Percentiles rank a stretch among this genome's conserved stretches.
Evolutionary conservation across 2,113 vertebrate species (phyloP).

Genomic region (Oplegnathus fasciatus): DNA sequence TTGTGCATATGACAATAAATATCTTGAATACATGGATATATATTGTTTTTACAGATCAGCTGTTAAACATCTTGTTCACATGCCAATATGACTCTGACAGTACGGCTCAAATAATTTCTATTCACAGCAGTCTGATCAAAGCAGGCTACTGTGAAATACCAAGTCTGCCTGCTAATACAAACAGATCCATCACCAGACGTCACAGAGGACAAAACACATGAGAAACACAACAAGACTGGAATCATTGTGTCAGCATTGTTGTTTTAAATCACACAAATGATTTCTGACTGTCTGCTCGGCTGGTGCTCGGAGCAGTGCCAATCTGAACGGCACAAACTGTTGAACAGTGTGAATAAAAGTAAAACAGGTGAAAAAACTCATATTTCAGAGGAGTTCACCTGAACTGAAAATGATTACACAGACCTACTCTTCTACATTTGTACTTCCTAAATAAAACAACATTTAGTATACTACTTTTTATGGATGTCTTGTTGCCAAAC

Average conservation of each 20-base stretch:
- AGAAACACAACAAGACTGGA: not conserved
- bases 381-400: not conserved
- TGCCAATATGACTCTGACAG: not conserved
- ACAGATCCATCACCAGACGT: slow-evolving; percentile 26
- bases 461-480: not conserved
- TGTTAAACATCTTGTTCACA: not conserved
- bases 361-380: not conserved
- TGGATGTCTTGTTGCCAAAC: not conserved
- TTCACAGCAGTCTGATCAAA: slow-evolving; percentile 9
- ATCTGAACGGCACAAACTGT: not conserved
- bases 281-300: not conserved
- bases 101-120: slow-evolving; percentile 19
- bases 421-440: not conserved
- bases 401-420: not conserved
- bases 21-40: too few relatives aligned
- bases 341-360: not conserved
- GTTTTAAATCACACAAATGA: not conserved
- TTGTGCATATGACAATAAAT: too few relatives aligned
- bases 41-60: not conserved
- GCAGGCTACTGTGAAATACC: slow-evolving; percentile 58
- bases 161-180: slow-evolving; percentile 32
- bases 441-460: not conserved
- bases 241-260: not conserved
- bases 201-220: not conserved
- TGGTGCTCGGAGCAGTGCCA: not conserved